These are phyloP conservation scores for Dolichoris vasculosae DNA, from an alignment of 1,140 invertebrate species.

Conservation along the genomic window DNA sequence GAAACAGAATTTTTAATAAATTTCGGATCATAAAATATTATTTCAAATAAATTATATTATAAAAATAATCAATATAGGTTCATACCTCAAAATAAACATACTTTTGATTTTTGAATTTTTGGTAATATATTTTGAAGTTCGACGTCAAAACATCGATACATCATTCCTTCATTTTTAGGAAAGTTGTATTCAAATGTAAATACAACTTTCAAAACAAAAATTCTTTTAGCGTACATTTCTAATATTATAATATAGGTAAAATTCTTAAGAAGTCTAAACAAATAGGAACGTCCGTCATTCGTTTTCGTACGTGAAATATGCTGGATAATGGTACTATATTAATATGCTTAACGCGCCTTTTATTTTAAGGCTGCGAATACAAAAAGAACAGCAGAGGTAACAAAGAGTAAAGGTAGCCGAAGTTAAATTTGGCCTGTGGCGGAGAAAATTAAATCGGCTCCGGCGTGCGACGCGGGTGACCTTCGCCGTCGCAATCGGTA, in stretches of 20 bases:
- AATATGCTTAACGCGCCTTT: background rate
- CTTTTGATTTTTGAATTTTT: background rate
- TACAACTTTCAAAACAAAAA: background rate
- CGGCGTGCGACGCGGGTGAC: slow-evolving; percentile 7
- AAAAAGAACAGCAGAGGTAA: background rate
- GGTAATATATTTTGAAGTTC: background rate
- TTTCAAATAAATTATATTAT: background rate
- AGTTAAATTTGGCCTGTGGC: slow-evolving; percentile 19
- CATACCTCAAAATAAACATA: background rate
- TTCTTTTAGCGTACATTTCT: background rate
- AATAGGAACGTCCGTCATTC: background rate
- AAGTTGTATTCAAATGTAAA: background rate
- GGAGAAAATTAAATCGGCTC: slow-evolving; percentile 41
- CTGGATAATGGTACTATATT: background rate
- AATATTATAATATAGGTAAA: too few species aligned
- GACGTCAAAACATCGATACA: background rate
- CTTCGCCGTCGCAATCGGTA: background rate
- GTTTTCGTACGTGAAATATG: background rate
- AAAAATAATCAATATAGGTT: too few species aligned
- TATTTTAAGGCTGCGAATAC: too few species aligned
- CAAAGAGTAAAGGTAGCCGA: background rate
- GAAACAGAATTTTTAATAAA: background rate
- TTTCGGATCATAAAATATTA: background rate
- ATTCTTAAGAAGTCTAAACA: background rate
- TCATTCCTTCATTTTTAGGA: background rate